phyloP scores from a whole-genome alignment of 2,797 vertebrate species.

The Tokudaia tokunoshimensis region DNA sequence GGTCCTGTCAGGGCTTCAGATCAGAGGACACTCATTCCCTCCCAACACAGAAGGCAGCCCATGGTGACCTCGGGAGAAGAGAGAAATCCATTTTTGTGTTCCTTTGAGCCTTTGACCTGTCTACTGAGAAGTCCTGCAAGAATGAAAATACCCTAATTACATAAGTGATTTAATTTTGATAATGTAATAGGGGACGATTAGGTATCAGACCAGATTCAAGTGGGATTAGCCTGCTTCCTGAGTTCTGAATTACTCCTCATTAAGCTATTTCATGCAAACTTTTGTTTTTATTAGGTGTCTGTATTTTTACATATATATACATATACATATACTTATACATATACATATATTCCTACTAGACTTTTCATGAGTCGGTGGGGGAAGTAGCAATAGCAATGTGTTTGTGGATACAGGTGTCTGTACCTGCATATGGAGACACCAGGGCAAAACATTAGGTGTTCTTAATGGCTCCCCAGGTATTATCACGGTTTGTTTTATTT shows the following conservation, averaged over 20 bases:
- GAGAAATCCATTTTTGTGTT: conserved; percentile 59
- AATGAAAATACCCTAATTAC: conserved; percentile 47
- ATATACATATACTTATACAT: too few species aligned
- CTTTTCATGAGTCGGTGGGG: neutral
- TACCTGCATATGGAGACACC: neutral
- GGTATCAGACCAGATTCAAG: conserved; percentile 33
- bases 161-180: conserved; percentile 64
- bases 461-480: neutral
- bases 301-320: neutral
- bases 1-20: neutral
- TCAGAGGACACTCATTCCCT: neutral
- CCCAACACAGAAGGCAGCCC: neutral
- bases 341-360: neutral
- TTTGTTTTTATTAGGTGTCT: neutral
- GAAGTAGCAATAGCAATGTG: neutral
- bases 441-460: neutral
- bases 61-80: neutral
- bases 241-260: neutral
- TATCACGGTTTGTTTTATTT: neutral
- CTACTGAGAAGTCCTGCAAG: conserved; percentile 31
- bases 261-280: neutral
- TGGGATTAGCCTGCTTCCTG: neutral
- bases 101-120: conserved; percentile 45
- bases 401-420: neutral
- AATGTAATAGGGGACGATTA: conserved; percentile 34